Base-by-base conservation (phyloP, 2,113 vertebrate species). In the Ptilorrhoa leucosticta region DNA sequence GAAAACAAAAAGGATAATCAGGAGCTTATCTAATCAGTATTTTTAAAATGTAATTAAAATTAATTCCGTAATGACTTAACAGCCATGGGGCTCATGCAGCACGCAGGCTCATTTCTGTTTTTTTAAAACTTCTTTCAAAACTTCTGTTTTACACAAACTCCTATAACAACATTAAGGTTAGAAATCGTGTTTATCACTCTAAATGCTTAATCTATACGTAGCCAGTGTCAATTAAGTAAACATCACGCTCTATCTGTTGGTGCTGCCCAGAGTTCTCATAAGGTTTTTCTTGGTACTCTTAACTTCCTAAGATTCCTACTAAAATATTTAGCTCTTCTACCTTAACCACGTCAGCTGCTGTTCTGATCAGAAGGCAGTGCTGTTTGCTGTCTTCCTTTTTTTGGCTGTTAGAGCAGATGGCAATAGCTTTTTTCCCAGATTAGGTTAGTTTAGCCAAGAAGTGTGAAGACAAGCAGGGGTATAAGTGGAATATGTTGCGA, bases 371-470 rank as follows among this genome's bases (percentile, higher is more conserved):
- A 69, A 92, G 37, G 69, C 78, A 47, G 3, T 35, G 33, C 54
- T 80, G 54, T 81, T 77, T 75, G 50, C 83, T 65, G 17, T 26
- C 47, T 54, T 60, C 40, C n/a, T 27, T 63, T 89, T 72, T 92
- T 88, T 85, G 85, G 57, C 63, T 80, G 40, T 51, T 80, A 66
- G 58, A 94, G 50, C 73, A 83, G 61, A 54, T 95, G 65, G 35
- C 79, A 61, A 30, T 85, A 51, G 58, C 96, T 93, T 90, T 33
- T 91, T 94, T 95, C 93, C 68, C 60, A 89, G 31, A 87, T 78
- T 23, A 81, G 45, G n/a, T 86, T 93, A 90, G 81, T 87, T 94
- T 73, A 90, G 51, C 72, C 66, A 35, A 81, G 83, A 89, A 82
- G 35, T 83, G 60, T 88, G 48, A 77, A 94, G 76, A 89, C 40